Evolutionary conservation across 2,888 invertebrate genomes (phyloP).

Genomic region (Cylindroiulus punctatus): DNA sequence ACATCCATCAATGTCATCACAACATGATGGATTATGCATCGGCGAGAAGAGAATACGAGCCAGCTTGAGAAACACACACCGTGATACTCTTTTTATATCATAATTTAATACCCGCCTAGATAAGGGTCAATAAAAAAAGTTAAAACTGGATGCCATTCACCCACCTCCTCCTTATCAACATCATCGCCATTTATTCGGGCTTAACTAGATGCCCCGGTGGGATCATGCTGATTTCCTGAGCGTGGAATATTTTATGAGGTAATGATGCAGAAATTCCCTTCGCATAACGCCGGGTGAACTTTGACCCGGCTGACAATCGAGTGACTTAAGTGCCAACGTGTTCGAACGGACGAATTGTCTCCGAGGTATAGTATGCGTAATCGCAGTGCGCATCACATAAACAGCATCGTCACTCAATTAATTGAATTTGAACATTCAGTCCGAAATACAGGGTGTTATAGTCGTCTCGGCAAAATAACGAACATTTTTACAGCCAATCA

Average conservation of each 20-base stretch:
- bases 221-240: conserved; percentile 30
- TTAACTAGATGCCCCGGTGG: conserved; percentile 2
- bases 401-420: no score
- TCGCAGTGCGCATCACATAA: no score
- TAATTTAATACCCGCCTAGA: conserved; percentile 42
- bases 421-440: no score
- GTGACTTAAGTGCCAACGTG: not conserved
- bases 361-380: not conserved
- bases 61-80: conserved; percentile 34
- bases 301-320: conserved; percentile 35
- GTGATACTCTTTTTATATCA: conserved; percentile 39
- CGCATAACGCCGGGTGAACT: not conserved
- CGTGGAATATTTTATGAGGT: not conserved
- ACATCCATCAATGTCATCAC: conserved; percentile 53
- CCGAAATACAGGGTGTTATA: no score
- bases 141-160: not conserved
- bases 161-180: not conserved
- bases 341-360: no score
- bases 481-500: no score
- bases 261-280: conserved; percentile 11
- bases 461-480: no score
- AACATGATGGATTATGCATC: conserved; percentile 51
- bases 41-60: conserved; percentile 12
- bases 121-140: conserved; percentile 45
- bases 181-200: not conserved